phyloP scores from a whole-genome alignment of 2,888 invertebrate species.

The Poecilus cupreus region DNA sequence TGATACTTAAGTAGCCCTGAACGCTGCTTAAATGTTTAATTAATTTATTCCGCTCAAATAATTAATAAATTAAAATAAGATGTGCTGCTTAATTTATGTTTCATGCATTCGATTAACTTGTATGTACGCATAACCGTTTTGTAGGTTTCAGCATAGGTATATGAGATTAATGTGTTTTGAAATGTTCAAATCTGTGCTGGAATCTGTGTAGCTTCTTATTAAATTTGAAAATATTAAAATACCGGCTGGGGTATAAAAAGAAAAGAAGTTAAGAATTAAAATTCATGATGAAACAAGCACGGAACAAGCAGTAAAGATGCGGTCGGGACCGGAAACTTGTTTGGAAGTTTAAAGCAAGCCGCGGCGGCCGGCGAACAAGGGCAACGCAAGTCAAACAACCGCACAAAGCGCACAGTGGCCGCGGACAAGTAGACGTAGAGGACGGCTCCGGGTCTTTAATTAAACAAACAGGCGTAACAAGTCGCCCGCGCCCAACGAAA shows the following conservation, averaged over 20 bases:
- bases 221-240: background rate
- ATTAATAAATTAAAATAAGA: no score
- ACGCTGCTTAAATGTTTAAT: no score
- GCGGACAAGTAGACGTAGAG: background rate
- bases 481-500: background rate
- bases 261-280: background rate
- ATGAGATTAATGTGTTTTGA: background rate
- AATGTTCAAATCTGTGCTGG: background rate
- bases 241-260: background rate
- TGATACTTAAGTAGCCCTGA: no score
- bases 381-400: slow-evolving; percentile 4
- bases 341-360: slow-evolving; percentile 15
- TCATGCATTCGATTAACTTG: no score
- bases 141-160: no score
- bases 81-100: no score
- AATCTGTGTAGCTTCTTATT: background rate
- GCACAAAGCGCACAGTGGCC: background rate
- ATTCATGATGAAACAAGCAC: background rate
- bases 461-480: slow-evolving; percentile 21
- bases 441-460: slow-evolving; percentile 13
- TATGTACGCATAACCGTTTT: no score
- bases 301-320: background rate
- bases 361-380: background rate
- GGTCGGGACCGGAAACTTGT: slow-evolving; percentile 2
- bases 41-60: no score